Evolutionary conservation across 2,113 vertebrate species (phyloP), one percentile per base, ranked within the genome.

Genomic region (Aix galericulata): DNA sequence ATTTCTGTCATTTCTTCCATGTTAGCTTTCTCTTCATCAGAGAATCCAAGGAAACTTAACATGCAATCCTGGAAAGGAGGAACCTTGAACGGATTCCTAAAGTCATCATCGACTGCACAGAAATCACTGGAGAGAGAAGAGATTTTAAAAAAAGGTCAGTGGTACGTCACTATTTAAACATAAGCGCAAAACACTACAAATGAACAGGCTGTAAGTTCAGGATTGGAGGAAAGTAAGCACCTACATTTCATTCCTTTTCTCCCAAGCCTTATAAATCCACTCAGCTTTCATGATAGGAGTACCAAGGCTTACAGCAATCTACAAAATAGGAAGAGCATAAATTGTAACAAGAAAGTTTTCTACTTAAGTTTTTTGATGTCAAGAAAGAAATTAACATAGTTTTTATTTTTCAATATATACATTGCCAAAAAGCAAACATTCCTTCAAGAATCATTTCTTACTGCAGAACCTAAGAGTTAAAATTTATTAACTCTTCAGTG

Each of bases 1-100:
- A 99, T 99, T 92, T 98, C 97, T 73, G 99, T 99, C 98, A 99
- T 98, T 97, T 99, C 99, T 98, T 99, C 99, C 99, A 99, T 99
- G 95, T 98, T 99, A 72, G 95, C 96, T 97, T 98, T 99, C 31
- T 99, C 99, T 89, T 99, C 99, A 66, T 99, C 98, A 40, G 99
- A 99, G 96, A 99, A 99, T 40, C 99, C 99, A 96, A 99, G 85
- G 94, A 99, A 99, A 97, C 99, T 99, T 86, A 99, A 97, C 93
- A 98, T 82, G 79, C 99, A 99, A 93, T 99, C 99, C 97, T 99
- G 99, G 97, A 99, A 99, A 3, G 99, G 99, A 87, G 98, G 98
- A 72, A 99, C 99, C 97, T 99, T 99, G 97, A 99, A 99, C 91
- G 98, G 98, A 27, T 98, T 98, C 89, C 98, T 98, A 52, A 99